Percentiles rank a stretch among this genome's conserved stretches.
Evolutionary conservation across 1,140 invertebrate species (phyloP).

Genomic region (Lasioglossum baleicum): DNA sequence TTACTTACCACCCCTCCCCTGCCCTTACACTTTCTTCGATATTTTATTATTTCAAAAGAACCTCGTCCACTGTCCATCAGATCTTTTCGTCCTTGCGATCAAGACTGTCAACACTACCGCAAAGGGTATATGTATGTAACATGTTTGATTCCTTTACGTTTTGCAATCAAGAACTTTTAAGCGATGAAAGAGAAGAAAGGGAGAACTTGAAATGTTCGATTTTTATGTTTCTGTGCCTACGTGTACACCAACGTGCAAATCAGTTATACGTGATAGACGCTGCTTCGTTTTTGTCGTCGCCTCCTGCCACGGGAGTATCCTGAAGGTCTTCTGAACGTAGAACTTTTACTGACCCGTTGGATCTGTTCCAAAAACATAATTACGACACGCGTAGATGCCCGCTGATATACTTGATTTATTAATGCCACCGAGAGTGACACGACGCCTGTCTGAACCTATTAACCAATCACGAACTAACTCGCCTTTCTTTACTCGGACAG

Average conservation of each 20-base stretch:
- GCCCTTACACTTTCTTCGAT: neutral
- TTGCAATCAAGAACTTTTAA: no score
- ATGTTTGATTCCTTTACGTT: no score
- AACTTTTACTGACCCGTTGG: constrained; percentile 34
- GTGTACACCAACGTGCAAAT: neutral
- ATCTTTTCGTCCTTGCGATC: neutral
- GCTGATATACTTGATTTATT: constrained; percentile 4
- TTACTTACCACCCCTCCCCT: constrained; percentile 26
- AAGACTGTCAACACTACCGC: no score
- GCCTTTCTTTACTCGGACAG: neutral
- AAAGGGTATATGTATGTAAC: no score
- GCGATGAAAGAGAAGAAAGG: neutral
- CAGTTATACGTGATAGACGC: constrained; percentile 8
- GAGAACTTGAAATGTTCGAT: constrained; percentile 11
- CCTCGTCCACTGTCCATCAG: neutral
- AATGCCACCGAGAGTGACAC: neutral
- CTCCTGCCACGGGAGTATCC: constrained; percentile 21
- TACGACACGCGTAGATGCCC: constrained; percentile 1
- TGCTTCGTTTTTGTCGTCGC: constrained; percentile 38
- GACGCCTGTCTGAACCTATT: no score
- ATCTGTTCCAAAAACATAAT: constrained; percentile 32
- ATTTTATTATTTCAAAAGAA: constrained; percentile 10
- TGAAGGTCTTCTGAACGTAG: constrained; percentile 24
- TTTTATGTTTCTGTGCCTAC: constrained; percentile 13
- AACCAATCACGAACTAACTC: no score